Percentiles rank a stretch among this genome's conserved stretches.
phyloP scores from a whole-genome alignment of 1,140 invertebrate genomes.

The Drosophila dunni region DNA sequence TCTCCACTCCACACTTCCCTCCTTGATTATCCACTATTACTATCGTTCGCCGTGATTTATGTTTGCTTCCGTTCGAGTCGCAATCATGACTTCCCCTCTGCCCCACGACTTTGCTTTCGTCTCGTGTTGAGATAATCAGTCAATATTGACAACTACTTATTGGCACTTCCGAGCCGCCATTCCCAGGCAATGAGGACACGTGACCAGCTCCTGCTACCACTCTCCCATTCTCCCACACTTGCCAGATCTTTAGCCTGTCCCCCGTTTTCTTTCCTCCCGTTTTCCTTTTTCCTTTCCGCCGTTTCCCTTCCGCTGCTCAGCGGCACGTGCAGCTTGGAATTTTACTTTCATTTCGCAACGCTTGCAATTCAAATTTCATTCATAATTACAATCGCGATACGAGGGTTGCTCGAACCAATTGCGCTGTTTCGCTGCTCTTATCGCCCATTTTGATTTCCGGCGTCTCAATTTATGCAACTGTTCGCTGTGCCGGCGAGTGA shows the following conservation, averaged over 20 bases:
- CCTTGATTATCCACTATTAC: constrained; percentile 18
- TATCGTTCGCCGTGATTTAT: constrained; percentile 64
- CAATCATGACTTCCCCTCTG: constrained; percentile 61
- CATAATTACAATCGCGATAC: constrained; percentile 69
- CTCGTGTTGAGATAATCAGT: constrained; percentile 82
- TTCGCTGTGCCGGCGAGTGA: background rate
- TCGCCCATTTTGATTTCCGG: constrained; percentile 16
- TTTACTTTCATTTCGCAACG: constrained; percentile 13
- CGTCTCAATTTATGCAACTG: constrained; percentile 36
- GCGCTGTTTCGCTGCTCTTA: constrained; percentile 10
- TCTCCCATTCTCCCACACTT: background rate
- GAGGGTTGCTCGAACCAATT: constrained; percentile 13
- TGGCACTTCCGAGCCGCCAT: constrained; percentile 73
- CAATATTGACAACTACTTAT: constrained; percentile 85
- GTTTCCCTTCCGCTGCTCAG: constrained; percentile 26
- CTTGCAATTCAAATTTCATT: constrained; percentile 78
- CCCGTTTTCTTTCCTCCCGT: background rate
- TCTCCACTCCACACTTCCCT: too few relatives aligned
- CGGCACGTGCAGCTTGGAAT: constrained; percentile 26
- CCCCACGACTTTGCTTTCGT: constrained; percentile 10
- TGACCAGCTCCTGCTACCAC: constrained; percentile 47
- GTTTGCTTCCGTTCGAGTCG: constrained; percentile 71
- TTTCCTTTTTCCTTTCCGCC: too few relatives aligned
- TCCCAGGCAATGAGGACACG: constrained; percentile 55
- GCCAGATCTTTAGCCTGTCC: too few relatives aligned